Base-by-base conservation (phyloP, 2,888 invertebrate genomes). In the Lepidochrysops patricia region DNA sequence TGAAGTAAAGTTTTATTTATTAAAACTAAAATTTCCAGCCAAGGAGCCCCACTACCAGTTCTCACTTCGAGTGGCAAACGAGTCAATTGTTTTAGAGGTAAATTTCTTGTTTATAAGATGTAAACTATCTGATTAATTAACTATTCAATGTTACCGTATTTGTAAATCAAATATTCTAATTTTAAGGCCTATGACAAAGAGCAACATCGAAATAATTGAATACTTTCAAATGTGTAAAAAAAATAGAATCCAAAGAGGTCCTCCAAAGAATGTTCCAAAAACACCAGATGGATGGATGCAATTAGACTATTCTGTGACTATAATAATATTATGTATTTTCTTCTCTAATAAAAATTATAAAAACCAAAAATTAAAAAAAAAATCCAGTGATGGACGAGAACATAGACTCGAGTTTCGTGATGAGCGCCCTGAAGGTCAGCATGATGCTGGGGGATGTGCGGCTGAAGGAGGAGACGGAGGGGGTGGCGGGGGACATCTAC, bases 361-460 rank as follows among this genome's bases (percentile, higher is more conserved):
- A 29, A 12, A 12, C 32, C 2, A 32, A 35, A 35, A 35, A 35
- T 37, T 1, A 6, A 37, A 5, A 2, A 13, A 15, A 15, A 49
- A 3, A 27, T 29, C 19, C 26, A 59, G 58, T 35, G 1, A 13
- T 27, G 3, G 58, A 19, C 19, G 34, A 35, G 2, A 52, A 52
- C 15, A 6, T 59, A 2, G 59, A 54, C 37, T 5, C 26, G 0
- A 13, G 19, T 15, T n/a, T 52, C n/a, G 13, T 52, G 29, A 26
- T 6, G 4, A 52, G 35, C 15, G 1, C n/a, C 3, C 3, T 37
- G 1, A 59, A 59, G 7, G 4, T 59, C 3, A n/a, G 19, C 0
- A 82, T 96, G 15, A 96, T 96, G 96, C 92, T 96, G 68, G 96
- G 95, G 3, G 96, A 96, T 72, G 87, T 95, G 5, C 92, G 96